A percentile compares a stretch with the other conserved stretches of the same genome.
Conservation (phyloP, 2,113 vertebrate species). For the Grus americana region DNA sequence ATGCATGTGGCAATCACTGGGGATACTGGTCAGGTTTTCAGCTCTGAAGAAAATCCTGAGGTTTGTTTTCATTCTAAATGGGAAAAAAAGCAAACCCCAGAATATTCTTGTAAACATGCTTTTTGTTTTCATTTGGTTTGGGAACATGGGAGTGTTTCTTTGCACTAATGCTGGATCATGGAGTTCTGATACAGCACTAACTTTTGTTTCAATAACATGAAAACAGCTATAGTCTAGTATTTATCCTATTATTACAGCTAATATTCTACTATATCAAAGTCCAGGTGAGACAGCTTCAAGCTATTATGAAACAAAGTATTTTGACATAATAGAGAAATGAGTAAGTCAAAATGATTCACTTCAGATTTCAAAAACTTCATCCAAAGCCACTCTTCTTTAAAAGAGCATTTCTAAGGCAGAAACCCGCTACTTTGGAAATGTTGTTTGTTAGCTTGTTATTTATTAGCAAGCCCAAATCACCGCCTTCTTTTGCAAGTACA, state of each 20-base stretch:
- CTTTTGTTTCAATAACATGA: background rate
- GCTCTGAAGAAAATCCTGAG: background rate
- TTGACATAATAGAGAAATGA: background rate
- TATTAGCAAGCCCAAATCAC: background rate
- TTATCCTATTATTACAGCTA: background rate
- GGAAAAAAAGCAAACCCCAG: background rate
- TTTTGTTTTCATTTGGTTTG: background rate
- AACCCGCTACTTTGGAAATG: background rate
- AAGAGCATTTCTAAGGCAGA: background rate
- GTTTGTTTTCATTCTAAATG: background rate
- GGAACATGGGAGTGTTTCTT: background rate
- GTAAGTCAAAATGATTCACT: background rate
- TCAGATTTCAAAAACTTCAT: background rate
- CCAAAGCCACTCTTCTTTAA: background rate
- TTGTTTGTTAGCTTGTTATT: background rate
- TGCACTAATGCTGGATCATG: background rate
- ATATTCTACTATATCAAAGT: background rate
- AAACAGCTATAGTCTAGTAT: background rate
- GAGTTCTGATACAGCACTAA: background rate
- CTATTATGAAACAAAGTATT: background rate
- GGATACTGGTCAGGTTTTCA: background rate
- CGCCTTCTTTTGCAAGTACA: background rate
- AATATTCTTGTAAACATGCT: background rate
- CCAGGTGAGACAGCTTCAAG: background rate
- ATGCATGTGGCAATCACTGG: background rate